Conservation (phyloP, 2,113 vertebrate species). For the Cynoglossus semilaevis region DNA sequence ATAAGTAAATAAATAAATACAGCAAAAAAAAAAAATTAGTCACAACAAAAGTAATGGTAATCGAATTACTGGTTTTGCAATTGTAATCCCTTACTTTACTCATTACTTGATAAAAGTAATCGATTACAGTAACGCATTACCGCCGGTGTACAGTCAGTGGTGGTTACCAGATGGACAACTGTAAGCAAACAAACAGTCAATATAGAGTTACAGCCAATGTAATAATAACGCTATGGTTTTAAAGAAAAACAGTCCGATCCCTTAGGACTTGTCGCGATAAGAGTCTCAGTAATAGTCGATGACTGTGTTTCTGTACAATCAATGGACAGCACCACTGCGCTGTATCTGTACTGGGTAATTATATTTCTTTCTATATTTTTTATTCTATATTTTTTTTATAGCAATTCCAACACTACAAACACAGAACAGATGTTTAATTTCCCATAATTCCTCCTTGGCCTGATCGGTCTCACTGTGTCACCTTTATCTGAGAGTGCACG, state of each 20-base stretch:
- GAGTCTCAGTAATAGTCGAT: constrained; percentile 23
- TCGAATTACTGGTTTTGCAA: no score
- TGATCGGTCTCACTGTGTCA: constrained; percentile 40
- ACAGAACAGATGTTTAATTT: constrained; percentile 36
- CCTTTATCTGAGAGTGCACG: constrained; percentile 21
- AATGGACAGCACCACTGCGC: not conserved
- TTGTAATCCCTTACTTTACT: no score
- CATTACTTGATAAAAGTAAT: no score
- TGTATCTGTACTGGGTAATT: constrained; percentile 12
- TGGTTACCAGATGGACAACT: no score
- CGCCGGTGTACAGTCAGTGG: no score
- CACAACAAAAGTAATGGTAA: no score
- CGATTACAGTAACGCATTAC: no score
- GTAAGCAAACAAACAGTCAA: constrained; percentile 40
- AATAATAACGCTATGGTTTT: constrained; percentile 16
- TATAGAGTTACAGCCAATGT: constrained; percentile 20
- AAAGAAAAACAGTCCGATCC: constrained; percentile 14
- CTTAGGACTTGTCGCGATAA: constrained; percentile 4
- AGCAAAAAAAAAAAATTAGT: no score
- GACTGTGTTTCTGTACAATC: not conserved
- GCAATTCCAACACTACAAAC: constrained; percentile 15
- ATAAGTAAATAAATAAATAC: no score
- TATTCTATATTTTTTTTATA: constrained; percentile 26
- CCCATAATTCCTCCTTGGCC: constrained; percentile 36
- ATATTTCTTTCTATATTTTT: no score